Conservation (phyloP, 2,888 invertebrate genomes). For the Chrysomela aeneicollis region DNA sequence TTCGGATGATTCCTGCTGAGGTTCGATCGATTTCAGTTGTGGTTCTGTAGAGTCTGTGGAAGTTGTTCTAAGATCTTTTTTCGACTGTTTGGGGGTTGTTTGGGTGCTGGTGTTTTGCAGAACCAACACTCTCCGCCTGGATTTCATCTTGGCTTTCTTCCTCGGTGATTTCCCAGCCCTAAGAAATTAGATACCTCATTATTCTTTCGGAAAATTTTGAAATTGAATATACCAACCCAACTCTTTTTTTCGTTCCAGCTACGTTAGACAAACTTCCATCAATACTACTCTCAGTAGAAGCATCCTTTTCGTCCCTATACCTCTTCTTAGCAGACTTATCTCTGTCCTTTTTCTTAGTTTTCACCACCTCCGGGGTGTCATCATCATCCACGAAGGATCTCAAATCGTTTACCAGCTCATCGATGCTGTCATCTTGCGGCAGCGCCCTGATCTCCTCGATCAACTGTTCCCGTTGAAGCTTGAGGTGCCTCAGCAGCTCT, state of each 20-base stretch:
- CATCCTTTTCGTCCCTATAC: constrained; percentile 32
- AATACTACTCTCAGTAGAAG: constrained; percentile 32
- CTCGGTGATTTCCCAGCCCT: constrained; percentile 29
- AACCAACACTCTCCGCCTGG: constrained; percentile 41
- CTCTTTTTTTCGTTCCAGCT: not conserved
- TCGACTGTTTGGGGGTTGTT: constrained; percentile 52
- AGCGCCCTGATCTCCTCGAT: constrained; percentile 54
- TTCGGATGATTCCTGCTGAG: not conserved
- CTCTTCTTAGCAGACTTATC: constrained; percentile 26
- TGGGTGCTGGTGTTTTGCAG: constrained; percentile 58
- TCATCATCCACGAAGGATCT: constrained; percentile 37
- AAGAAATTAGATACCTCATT: too few species aligned
- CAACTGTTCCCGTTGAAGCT: constrained; percentile 57
- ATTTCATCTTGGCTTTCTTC: constrained; percentile 39
- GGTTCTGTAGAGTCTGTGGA: not conserved
- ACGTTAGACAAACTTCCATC: constrained; percentile 23
- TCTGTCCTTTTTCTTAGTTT: constrained; percentile 27
- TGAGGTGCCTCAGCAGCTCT: constrained; percentile 55
- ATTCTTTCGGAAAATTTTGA: constrained; percentile 4
- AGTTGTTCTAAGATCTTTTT: constrained; percentile 2
- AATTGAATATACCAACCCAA: constrained; percentile 1
- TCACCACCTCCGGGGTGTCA: constrained; percentile 6
- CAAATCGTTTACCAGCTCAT: constrained; percentile 44
- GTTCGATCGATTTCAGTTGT: not conserved
- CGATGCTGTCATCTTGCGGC: constrained; percentile 51